These are phyloP conservation scores for Muscidifurax raptorellus DNA, from an alignment of 1,140 invertebrate genomes.

Conservation along the genomic window DNA sequence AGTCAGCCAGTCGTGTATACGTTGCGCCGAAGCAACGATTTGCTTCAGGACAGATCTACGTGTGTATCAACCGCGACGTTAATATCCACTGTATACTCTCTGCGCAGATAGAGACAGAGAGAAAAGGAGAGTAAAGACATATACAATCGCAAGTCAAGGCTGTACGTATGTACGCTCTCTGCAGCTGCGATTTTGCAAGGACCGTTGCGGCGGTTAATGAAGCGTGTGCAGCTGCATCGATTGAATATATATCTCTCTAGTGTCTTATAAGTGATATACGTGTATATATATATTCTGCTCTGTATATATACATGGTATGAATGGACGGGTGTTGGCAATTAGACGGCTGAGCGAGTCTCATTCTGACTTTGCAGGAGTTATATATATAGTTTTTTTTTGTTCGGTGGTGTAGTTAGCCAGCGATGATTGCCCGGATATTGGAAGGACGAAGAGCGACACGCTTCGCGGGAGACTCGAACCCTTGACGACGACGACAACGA, in stretches of 20 bases:
- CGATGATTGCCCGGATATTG: slow-evolving; percentile 38
- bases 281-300: not conserved
- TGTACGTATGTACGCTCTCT: not conserved
- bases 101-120: not conserved
- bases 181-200: slow-evolving; percentile 26
- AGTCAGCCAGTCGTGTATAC: slow-evolving; percentile 45
- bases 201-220: slow-evolving; percentile 35
- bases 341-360: not conserved
- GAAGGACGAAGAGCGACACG: slow-evolving; percentile 29
- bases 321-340: not conserved
- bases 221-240: not conserved
- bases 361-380: not conserved
- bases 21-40: slow-evolving; percentile 8
- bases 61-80: not conserved
- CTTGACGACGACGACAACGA: not conserved
- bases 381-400: not conserved
- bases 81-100: not conserved
- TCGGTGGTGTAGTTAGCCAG: not conserved
- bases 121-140: not conserved
- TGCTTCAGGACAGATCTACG: not conserved
- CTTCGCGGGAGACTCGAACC: not conserved
- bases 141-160: not conserved
- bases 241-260: not conserved
- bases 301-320: too few relatives aligned
- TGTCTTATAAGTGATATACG: not conserved